Base-by-base conservation (phyloP, 2,113 vertebrate genomes). In the Boleophthalmus pectinirostris region DNA sequence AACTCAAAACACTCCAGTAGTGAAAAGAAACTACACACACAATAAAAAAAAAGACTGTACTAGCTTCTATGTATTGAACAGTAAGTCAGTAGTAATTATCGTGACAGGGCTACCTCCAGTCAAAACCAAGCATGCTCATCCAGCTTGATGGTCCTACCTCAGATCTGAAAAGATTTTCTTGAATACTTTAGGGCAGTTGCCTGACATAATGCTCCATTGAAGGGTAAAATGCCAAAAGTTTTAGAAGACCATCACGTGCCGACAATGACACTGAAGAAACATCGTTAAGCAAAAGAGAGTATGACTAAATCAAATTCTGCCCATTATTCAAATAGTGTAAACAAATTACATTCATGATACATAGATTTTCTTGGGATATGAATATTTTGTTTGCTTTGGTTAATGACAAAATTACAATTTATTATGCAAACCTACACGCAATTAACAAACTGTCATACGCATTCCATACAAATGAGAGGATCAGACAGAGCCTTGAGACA, bases 391-490 rank as follows among this genome's bases (percentile, higher is more conserved):
- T 15, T 58, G 56, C 51, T 58, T 58, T 58, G 56, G 13, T 58
- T 58, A 58, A 58, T 58, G 23, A 58, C n/a, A 56, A 24, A 58
- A 58, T 25, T 25, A 25, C 56, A 58, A 58, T 25, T 23, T 56
- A 15, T 16, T 25, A 25, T 5, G 56, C 23, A 15, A 4, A 23
- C 56, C 4, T 58, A 15, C 15, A 82, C 79, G 56, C 63, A 75
- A 79, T n/a, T 24, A 74, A 46, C 25, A 25, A 75, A 54, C 80
- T 33, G 29, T 13, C 61, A 25, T 21, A 60, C 35, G 68, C 70
- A 79, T 72, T 57, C 81, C 77, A 72, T 46, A 68, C 73, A 43
- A 61, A 66, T 45, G 21, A 47, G 45, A 24, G 14, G 75, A 53
- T 23, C 43, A 80, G 77, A 56, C 60, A 64, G 77, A 70, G 68